Evolutionary conservation across 2,888 invertebrate genomes (phyloP), one percentile per base, ranked within the genome.

Genomic region (Hecatera dysodea): DNA sequence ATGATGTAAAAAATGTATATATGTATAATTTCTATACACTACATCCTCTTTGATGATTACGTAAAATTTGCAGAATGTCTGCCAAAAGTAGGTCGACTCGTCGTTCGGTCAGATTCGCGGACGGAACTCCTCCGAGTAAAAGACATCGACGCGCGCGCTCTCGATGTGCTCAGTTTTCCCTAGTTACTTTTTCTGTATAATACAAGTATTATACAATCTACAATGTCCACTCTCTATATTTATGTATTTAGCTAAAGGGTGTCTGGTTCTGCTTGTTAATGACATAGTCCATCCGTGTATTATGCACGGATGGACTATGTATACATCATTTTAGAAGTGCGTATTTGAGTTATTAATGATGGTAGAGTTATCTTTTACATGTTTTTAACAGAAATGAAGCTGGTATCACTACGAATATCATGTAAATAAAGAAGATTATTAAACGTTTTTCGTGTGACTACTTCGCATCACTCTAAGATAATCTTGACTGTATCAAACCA

Each of bases 101-200:
- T 56, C 75, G 75, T 46, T 48, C 70, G 70, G 78, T 61, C 69
- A 76, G 83, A 87, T 88, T 89, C 75, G 84, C 87, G 82, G 83
- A 83, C 88, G 87, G 73, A 85, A 76, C 84, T 80, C 55, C 7
- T 76, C 59, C 8, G 63, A 68, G 78, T 59, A 79, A 82, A 82
- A 86, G 87, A 86, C 84, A 85, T 88, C 85, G 60, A 86, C 87
- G 87, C 85, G 84, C 84, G 74, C 78, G 68, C 82, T 78, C 78
- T 81, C 72, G 62, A 68, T 59, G 75, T 81, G 76, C 80, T 0
- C 36, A 53, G 84, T 87, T 90, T 90, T 89, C 90, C 89, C 86
- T 85, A 83, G 87, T 87, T 87, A 81, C 83, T 88, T 78, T 72
- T 83, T 79, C 63, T 75, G 67, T 61, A 29, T 27, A 36, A 46